These are phyloP conservation scores for Nyctibius grandis DNA, from an alignment of 2,797 vertebrate genomes.

Conservation along the genomic window DNA sequence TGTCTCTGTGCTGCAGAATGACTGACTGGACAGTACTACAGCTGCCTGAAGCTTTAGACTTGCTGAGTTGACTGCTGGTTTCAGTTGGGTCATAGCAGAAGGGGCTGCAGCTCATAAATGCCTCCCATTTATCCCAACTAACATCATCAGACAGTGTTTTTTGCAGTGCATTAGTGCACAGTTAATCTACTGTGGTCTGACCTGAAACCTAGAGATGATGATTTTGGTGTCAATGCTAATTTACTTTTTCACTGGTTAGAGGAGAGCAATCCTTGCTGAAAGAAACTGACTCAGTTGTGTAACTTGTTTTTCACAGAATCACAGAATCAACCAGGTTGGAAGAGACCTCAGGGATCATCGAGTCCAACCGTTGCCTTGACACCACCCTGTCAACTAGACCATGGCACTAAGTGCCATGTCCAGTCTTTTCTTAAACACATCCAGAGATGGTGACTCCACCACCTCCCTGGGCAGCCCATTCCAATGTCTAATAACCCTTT, in stretches of 20 bases:
- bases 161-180: background rate
- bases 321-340: too few species aligned
- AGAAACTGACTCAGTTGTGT: background rate
- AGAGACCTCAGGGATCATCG: too few species aligned
- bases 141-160: background rate
- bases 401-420: too few species aligned
- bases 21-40: background rate
- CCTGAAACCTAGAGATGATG: background rate
- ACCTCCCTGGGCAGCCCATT: too few species aligned
- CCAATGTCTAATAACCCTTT: too few species aligned
- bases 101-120: background rate
- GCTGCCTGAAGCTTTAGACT: background rate
- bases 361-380: too few species aligned
- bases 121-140: fast-evolving
- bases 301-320: too few species aligned
- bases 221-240: background rate
- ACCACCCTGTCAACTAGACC: too few species aligned
- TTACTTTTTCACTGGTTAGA: background rate
- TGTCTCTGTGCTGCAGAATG: background rate
- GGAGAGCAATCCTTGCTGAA: background rate
- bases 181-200: background rate
- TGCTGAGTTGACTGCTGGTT: background rate
- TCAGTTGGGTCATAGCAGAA: background rate
- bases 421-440: too few species aligned
- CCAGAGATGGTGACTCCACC: too few species aligned